These are phyloP conservation scores for Zoanthus sociatus DNA, from an alignment of 92 coral and sea anemone species.

Conservation along the genomic window DNA sequence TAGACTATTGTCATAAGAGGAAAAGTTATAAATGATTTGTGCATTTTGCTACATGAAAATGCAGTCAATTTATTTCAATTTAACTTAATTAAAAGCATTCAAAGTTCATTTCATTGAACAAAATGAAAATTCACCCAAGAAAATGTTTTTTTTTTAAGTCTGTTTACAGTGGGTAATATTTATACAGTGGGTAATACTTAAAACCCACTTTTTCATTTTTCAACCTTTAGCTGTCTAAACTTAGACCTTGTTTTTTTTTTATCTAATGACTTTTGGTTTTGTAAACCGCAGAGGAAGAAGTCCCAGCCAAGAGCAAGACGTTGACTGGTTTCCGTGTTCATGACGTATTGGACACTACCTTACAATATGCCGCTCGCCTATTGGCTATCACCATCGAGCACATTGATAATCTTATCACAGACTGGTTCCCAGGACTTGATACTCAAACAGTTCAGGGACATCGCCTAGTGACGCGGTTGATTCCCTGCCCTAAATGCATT, in stretches of 20 bases:
- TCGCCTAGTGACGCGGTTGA: conserved; percentile 90
- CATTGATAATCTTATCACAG: conserved; percentile 95
- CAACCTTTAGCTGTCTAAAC: too few species aligned
- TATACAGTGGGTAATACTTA: too few species aligned
- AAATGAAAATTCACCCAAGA: too few species aligned
- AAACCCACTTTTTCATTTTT: too few species aligned
- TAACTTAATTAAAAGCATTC: too few species aligned
- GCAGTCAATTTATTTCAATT: too few species aligned
- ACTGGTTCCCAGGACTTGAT: conserved; percentile 99
- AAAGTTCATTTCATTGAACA: too few species aligned
- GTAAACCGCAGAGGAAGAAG: conserved; percentile 50
- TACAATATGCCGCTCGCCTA: conserved; percentile 93
- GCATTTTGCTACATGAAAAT: too few species aligned
- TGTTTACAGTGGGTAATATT: too few species aligned
- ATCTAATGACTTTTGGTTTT: background rate
- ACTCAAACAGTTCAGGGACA: conserved; percentile 90
- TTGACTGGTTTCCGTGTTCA: conserved; percentile 87
- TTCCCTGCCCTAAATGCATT: conserved; percentile 95
- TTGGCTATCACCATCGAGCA: conserved; percentile 89
- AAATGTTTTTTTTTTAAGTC: too few species aligned
- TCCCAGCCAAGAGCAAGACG: conserved; percentile 49
- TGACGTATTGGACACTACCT: conserved; percentile 78
- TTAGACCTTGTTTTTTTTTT: background rate
- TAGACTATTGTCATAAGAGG: too few species aligned
- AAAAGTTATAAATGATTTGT: too few species aligned